These are phyloP conservation scores for Automeris io DNA, from an alignment of 2,888 invertebrate species.

Conservation along the genomic window DNA sequence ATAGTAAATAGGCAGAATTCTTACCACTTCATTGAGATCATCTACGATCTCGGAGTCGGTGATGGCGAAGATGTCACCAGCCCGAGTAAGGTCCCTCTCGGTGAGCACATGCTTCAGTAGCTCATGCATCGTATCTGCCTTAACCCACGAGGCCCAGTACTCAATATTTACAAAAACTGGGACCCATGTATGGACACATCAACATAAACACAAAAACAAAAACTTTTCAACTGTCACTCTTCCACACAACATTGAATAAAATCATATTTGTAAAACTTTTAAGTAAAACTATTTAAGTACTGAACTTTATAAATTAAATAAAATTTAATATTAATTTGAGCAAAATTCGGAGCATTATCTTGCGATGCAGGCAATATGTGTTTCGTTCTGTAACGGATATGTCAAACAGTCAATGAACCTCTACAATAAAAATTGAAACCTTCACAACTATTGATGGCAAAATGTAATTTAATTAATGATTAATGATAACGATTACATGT, in stretches of 20 bases:
- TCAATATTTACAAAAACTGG: slow-evolving; percentile 13
- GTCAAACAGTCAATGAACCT: slow-evolving; percentile 21
- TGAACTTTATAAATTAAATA: slow-evolving; percentile 13
- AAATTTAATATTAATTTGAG: slow-evolving; percentile 27
- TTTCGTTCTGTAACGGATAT: slow-evolving; percentile 33
- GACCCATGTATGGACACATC: slow-evolving; percentile 31
- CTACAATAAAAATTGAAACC: too few relatives aligned
- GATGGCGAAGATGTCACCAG: slow-evolving; percentile 93
- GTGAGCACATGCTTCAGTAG: slow-evolving; percentile 93
- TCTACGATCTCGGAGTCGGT: slow-evolving; percentile 91
- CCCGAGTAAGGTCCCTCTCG: slow-evolving; percentile 91
- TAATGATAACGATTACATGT: too few relatives aligned
- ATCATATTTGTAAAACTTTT: slow-evolving; percentile 6
- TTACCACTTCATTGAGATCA: slow-evolving; percentile 89
- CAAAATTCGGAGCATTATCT: slow-evolving; percentile 23
- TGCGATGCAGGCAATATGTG: slow-evolving; percentile 27
- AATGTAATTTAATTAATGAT: too few relatives aligned
- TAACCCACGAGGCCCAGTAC: background rate
- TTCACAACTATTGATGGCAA: too few relatives aligned
- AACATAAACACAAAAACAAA: slow-evolving; percentile 20
- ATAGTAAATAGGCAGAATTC: too few relatives aligned
- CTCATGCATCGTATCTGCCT: slow-evolving; percentile 85
- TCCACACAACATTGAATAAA: slow-evolving; percentile 14
- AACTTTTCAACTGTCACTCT: slow-evolving; percentile 10
- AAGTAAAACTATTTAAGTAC: slow-evolving; percentile 11